These are phyloP conservation scores for Dione vanillae DNA, from an alignment of 2,888 invertebrate species.

Conservation along the genomic window DNA sequence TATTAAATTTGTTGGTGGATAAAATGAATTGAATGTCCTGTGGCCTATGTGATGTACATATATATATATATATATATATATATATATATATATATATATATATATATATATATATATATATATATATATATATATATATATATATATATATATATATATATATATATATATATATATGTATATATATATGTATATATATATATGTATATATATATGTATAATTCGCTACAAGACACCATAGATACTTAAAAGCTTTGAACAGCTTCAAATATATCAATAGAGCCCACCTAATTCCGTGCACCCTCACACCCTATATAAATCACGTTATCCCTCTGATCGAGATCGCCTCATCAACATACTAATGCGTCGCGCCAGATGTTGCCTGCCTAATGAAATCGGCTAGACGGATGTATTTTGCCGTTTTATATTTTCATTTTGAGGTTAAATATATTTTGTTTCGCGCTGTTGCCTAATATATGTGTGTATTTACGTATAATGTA, in stretches of 20 bases:
- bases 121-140: too few species aligned
- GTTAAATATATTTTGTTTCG: constrained; percentile 17
- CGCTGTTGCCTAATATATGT: neutral
- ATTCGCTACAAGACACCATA: neutral
- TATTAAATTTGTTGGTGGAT: too few species aligned
- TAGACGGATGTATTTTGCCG: constrained; percentile 50
- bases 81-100: too few species aligned
- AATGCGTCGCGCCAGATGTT: constrained; percentile 76
- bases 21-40: too few species aligned
- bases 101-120: too few species aligned
- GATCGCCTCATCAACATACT: constrained; percentile 85
- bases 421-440: constrained; percentile 32
- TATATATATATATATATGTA: too few species aligned
- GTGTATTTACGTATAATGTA: neutral
- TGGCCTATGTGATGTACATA: too few species aligned
- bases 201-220: too few species aligned
- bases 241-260: neutral
- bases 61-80: too few species aligned
- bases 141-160: too few species aligned
- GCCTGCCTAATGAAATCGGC: constrained; percentile 61
- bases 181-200: too few species aligned
- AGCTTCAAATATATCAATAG: constrained; percentile 23
- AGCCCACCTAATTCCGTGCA: constrained; percentile 18
- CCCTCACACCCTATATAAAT: constrained; percentile 74
- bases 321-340: constrained; percentile 73